phyloP scores from a whole-genome alignment of 2,797 vertebrate species.

The Gymnocypris eckloni region DNA sequence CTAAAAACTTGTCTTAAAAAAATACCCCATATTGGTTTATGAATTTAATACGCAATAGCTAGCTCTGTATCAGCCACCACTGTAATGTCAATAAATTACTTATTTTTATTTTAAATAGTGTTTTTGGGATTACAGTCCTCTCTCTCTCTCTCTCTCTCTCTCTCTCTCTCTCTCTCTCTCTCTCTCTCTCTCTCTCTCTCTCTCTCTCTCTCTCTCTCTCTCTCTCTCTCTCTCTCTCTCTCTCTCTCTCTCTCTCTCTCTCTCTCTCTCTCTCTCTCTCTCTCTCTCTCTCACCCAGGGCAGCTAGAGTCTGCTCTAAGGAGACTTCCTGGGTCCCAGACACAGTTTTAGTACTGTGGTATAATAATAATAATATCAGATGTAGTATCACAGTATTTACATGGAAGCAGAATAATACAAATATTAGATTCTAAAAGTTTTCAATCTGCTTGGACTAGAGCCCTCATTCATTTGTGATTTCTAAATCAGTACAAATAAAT shows the following conservation, averaged over 20 bases:
- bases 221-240: too few relatives aligned
- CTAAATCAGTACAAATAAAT: not conserved
- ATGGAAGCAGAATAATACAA: not conserved
- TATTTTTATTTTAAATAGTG: not conserved
- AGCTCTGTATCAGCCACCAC: not conserved
- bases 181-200: too few relatives aligned
- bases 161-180: too few relatives aligned
- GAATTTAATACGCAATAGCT: not conserved
- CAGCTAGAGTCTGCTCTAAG: constrained; percentile 74
- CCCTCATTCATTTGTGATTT: not conserved
- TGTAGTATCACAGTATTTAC: not conserved
- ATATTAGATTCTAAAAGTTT: too few relatives aligned
- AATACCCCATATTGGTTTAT: not conserved
- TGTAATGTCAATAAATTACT: not conserved
- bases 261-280: too few relatives aligned
- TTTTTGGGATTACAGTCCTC: too few relatives aligned
- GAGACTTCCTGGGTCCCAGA: constrained; percentile 65
- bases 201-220: too few relatives aligned
- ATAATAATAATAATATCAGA: not conserved
- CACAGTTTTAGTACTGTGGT: not conserved
- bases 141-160: too few relatives aligned
- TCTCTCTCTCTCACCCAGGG: constrained; percentile 70
- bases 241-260: too few relatives aligned
- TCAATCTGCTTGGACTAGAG: not conserved
- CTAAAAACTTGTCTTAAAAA: too few relatives aligned